Conservation (phyloP, 2,113 vertebrate genomes). For the Lepidothrix coronata region DNA sequence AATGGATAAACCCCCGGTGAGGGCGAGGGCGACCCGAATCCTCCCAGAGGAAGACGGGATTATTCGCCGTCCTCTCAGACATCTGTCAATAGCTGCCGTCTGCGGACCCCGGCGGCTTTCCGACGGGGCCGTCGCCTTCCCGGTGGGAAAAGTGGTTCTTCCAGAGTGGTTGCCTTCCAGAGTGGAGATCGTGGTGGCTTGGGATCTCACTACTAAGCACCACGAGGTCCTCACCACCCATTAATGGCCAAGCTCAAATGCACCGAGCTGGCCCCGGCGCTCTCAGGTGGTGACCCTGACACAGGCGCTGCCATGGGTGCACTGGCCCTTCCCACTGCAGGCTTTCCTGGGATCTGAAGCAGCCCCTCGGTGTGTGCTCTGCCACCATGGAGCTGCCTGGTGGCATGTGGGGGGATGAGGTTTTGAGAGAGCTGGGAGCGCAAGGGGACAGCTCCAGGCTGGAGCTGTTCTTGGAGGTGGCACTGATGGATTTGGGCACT, state of each 20-base stretch:
- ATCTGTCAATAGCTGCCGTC: constrained; percentile 38
- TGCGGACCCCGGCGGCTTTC: background rate
- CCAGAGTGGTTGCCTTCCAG: accelerated
- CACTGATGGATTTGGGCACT: background rate
- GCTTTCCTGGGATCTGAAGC: background rate
- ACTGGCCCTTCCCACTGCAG: accelerated
- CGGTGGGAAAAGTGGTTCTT: background rate
- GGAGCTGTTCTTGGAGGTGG: background rate
- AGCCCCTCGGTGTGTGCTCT: background rate
- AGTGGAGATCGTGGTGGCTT: accelerated
- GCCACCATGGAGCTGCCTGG: background rate
- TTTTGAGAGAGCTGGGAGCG: background rate
- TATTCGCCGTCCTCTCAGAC: constrained; percentile 15
- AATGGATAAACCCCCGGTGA: constrained; percentile 54
- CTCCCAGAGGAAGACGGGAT: constrained; percentile 54
- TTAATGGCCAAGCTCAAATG: background rate
- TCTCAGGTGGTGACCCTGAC: background rate
- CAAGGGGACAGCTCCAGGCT: background rate
- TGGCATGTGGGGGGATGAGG: background rate
- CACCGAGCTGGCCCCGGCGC: accelerated
- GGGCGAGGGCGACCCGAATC: constrained; percentile 36
- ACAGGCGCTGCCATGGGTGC: background rate
- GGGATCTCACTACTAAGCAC: background rate
- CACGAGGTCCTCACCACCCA: background rate
- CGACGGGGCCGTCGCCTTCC: background rate